Percentiles rank a stretch among this genome's conserved stretches.
Evolutionary conservation across 1,140 invertebrate genomes (phyloP).

Genomic region (Phymorhynchus buccinoides): DNA sequence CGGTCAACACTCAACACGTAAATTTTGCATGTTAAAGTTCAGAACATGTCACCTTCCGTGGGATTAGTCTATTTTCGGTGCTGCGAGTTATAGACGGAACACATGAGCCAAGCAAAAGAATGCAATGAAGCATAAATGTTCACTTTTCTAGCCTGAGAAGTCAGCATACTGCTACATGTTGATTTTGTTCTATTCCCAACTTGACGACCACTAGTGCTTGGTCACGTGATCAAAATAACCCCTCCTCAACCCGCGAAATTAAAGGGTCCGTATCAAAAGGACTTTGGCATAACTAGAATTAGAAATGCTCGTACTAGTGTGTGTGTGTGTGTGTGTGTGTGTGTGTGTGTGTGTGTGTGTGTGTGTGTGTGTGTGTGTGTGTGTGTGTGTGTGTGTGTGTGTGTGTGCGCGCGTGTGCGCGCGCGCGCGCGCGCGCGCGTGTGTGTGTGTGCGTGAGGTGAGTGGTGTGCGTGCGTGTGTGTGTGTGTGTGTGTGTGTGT

Average conservation of each 20-base stretch:
- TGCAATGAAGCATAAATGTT: background rate
- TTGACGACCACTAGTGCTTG: conserved; percentile 23
- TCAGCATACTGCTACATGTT: background rate
- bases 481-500: too few species aligned
- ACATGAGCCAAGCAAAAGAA: background rate
- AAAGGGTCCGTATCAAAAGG: conserved; percentile 1
- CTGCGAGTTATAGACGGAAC: background rate
- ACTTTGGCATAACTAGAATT: background rate
- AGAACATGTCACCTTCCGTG: background rate
- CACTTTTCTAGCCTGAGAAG: background rate
- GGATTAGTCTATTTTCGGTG: background rate
- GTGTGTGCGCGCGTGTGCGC: background rate
- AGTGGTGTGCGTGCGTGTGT: background rate
- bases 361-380: background rate
- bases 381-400: background rate
- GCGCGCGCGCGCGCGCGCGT: background rate
- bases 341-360: background rate
- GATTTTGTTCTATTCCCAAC: background rate
- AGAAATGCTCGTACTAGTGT: background rate
- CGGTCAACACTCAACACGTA: background rate
- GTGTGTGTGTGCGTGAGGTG: background rate
- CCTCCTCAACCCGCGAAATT: background rate
- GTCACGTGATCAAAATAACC: background rate
- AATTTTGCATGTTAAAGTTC: background rate
- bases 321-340: background rate